Percentiles rank a stretch among this genome's conserved stretches.
These are phyloP conservation scores for Heliconius aoede DNA, from an alignment of 2,888 invertebrate species.

Conservation along the genomic window DNA sequence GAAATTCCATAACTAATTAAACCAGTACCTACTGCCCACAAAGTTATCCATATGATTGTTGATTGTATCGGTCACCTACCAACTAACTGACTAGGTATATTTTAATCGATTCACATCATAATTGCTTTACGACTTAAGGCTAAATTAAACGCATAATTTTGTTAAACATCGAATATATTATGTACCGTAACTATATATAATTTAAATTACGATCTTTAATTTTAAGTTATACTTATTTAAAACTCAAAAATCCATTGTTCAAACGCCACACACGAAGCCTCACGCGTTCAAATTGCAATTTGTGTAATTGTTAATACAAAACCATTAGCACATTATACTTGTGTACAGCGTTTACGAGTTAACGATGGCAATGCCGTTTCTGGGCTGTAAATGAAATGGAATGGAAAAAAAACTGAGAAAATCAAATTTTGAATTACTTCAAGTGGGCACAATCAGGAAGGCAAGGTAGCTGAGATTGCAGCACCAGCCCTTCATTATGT, in stretches of 20 bases:
- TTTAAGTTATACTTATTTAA: slow-evolving; percentile 8
- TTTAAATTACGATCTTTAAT: slow-evolving; percentile 9
- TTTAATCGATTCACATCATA: slow-evolving; percentile 21
- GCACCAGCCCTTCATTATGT: slow-evolving; percentile 75
- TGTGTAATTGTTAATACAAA: slow-evolving; percentile 50
- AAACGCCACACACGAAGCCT: slow-evolving; percentile 28
- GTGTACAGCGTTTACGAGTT: slow-evolving; percentile 32
- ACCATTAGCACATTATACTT: slow-evolving; percentile 47
- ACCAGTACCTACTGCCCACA: not conserved
- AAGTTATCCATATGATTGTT: slow-evolving; percentile 10
- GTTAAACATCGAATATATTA: not conserved
- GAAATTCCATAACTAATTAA: not conserved
- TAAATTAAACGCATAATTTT: slow-evolving; percentile 19
- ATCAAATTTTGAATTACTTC: slow-evolving; percentile 64
- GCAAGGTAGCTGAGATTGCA: slow-evolving; percentile 61
- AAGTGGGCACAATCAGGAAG: slow-evolving; percentile 70
- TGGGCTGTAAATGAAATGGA: slow-evolving; percentile 42
- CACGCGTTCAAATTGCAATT: slow-evolving; percentile 27
- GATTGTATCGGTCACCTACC: not conserved
- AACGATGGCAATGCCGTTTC: slow-evolving; percentile 24
- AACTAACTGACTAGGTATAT: not conserved
- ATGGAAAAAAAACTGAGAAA: slow-evolving; percentile 57
- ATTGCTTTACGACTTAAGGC: slow-evolving; percentile 15
- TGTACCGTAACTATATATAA: slow-evolving; percentile 3
- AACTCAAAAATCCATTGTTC: slow-evolving; percentile 21